These are phyloP conservation scores for Rhinolophus sinicus DNA, from an alignment of 2,113 vertebrate genomes.

Conservation along the genomic window DNA sequence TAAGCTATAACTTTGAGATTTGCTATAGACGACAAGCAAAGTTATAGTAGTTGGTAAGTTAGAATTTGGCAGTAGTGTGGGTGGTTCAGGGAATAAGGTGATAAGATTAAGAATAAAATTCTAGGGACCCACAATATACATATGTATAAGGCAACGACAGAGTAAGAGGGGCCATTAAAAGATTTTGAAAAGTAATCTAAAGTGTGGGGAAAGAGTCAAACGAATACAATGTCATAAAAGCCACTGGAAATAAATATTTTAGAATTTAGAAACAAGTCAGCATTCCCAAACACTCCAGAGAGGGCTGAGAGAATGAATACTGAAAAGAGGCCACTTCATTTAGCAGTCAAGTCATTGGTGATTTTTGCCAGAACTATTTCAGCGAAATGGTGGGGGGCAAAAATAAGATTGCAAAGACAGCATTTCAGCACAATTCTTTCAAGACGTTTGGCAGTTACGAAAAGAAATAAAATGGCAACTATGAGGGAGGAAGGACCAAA, in stretches of 20 bases:
- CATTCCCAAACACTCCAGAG: neutral
- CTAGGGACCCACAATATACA: neutral
- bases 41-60: neutral
- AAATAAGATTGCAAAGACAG: neutral
- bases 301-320: neutral
- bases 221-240: neutral
- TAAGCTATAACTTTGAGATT: neutral
- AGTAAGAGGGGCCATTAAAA: neutral
- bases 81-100: neutral
- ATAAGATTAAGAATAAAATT: conserved; percentile 14
- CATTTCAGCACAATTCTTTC: neutral
- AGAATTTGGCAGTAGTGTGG: neutral
- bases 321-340: neutral
- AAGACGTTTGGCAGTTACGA: neutral
- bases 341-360: neutral
- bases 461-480: neutral
- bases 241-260: neutral
- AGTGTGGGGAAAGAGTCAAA: neutral
- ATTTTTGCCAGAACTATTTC: neutral
- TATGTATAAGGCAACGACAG: neutral
- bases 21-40: neutral
- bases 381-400: neutral
- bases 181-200: neutral
- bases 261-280: neutral
- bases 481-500: neutral